These are phyloP conservation scores for Drosophila athabasca DNA, from an alignment of 1,140 invertebrate species.

Conservation along the genomic window DNA sequence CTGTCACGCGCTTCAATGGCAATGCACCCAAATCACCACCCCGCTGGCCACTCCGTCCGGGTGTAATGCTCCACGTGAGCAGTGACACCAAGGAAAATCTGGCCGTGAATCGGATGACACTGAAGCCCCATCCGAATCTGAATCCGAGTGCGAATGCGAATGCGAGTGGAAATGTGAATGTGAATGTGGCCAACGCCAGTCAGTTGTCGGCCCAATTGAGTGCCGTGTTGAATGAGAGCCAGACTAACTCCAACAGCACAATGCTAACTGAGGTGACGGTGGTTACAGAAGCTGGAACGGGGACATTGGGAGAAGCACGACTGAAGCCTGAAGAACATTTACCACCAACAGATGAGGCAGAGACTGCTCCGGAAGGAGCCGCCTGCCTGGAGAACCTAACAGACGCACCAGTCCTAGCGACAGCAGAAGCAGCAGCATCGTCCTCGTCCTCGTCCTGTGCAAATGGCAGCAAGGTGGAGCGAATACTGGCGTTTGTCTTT, in stretches of 20 bases:
- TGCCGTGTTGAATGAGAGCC: slow-evolving; percentile 42
- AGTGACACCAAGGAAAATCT: slow-evolving; percentile 85
- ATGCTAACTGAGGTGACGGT: slow-evolving; percentile 53
- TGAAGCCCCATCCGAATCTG: slow-evolving; percentile 43
- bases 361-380: slow-evolving; percentile 8
- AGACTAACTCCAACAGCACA: slow-evolving; percentile 55
- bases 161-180: not conserved
- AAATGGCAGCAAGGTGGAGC: slow-evolving; percentile 36
- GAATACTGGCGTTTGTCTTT: slow-evolving; percentile 59
- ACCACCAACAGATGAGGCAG: slow-evolving; percentile 42
- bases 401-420: not conserved
- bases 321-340: slow-evolving; percentile 29
- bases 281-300: slow-evolving; percentile 12
- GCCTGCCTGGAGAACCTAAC: slow-evolving; percentile 21
- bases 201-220: slow-evolving; percentile 54
- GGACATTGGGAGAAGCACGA: slow-evolving; percentile 3
- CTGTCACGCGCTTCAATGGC: slow-evolving; percentile 31
- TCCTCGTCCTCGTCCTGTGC: not conserved
- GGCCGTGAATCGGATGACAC: slow-evolving; percentile 81
- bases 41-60: slow-evolving; percentile 94
- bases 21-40: slow-evolving; percentile 86
- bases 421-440: not conserved
- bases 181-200: slow-evolving; percentile 30
- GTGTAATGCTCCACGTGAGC: slow-evolving; percentile 93
- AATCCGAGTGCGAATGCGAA: slow-evolving; percentile 21